Base-by-base conservation (phyloP, 2,113 vertebrate species). In the Solenodon paradoxus region DNA sequence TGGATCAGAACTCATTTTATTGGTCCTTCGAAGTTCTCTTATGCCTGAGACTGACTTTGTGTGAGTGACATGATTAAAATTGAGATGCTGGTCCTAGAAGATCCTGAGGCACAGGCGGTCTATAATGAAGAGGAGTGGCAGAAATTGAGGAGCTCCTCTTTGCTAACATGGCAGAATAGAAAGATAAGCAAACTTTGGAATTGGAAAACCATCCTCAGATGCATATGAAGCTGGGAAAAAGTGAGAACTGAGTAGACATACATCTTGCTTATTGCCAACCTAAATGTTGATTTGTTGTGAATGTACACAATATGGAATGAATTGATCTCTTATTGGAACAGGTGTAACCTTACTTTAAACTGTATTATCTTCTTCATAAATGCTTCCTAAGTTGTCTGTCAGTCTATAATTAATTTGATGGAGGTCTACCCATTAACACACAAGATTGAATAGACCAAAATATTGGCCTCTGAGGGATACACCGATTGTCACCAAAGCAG, bases 271-370 rank as follows among this genome's bases (percentile, higher is more conserved):
- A 69, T 64, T 57, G 9, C 12, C 20, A 51, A 8, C 4, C 26
- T 55, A 74, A 85, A 78, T 8, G 7, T 22, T 68, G 3, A 0
- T 77, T 95, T 83, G 35, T 9, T 86, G 0, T 95, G 55, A 66
- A 57, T 20, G 13, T 22, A 61, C 2, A 38, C 2, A 38, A 12
- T 68, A 45, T 55, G 5, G n/a, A 32, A 45, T 51, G 20, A 89
- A 26, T 51, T 38, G 66, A 24, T 61, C 40, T 74, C 51, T 51
- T 64, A 72, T 4, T 87, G n/a, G 45, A 75, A 66, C 75, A 64
- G n/a, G 42, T 78, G 2, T 57, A 86, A 55, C 40, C 75, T 92
- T 97, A n/a, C 57, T 77, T 91, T n/a, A 87, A 64, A 78, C 28
- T 78, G 0, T 40, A 72, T 42, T 82, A 6, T 79, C 55, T 77